phyloP scores from a whole-genome alignment of 2,797 vertebrate species.

The Pachyuromys duprasi region DNA sequence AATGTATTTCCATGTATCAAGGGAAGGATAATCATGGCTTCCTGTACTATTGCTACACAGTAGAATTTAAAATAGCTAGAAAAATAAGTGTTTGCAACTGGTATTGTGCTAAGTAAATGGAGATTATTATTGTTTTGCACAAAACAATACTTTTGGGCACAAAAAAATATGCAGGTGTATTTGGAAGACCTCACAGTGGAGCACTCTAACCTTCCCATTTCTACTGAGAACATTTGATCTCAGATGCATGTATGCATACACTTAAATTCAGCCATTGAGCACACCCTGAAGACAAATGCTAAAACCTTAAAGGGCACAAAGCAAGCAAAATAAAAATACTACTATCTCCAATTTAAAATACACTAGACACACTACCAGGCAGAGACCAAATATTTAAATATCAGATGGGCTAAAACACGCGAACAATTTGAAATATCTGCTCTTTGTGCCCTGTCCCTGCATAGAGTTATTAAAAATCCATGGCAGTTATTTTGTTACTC shows the following conservation, averaged over 20 bases:
- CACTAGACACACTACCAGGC: background rate
- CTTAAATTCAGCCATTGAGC: conserved; percentile 18
- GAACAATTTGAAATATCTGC: background rate
- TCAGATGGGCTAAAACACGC: background rate
- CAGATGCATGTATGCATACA: background rate
- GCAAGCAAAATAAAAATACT: background rate
- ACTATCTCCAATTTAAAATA: background rate
- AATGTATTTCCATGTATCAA: conserved; percentile 20
- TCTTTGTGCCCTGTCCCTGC: background rate
- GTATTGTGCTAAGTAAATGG: background rate
- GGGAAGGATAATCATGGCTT: background rate
- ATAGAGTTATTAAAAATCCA: background rate
- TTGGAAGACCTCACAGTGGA: background rate
- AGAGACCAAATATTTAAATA: background rate
- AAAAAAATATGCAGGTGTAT: background rate
- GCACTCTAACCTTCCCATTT: background rate
- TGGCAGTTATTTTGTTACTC: background rate
- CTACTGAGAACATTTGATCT: background rate
- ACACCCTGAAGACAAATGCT: conserved; percentile 16
- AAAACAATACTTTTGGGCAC: background rate
- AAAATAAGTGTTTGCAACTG: background rate
- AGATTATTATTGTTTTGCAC: background rate
- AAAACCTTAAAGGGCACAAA: background rate
- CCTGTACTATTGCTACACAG: background rate
- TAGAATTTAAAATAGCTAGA: background rate